Conservation (phyloP, 2,888 invertebrate genomes). For the Silvanus unidentatus region DNA sequence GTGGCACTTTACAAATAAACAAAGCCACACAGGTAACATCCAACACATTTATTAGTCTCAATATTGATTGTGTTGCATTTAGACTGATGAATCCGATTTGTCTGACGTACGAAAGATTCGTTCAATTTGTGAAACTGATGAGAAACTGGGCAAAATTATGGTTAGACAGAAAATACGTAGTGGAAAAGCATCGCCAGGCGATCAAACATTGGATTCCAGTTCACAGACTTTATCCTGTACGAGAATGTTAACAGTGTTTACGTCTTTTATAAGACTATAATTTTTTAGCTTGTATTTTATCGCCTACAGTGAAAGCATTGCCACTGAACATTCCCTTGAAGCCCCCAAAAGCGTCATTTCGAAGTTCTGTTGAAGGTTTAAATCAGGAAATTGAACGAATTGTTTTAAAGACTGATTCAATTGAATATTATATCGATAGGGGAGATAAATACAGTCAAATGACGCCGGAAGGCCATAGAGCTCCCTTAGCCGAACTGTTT, state of each 20-base stretch:
- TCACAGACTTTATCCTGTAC: conserved; percentile 45
- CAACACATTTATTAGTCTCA: background rate
- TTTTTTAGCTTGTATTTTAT: conserved; percentile 32
- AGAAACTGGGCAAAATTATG: conserved; percentile 51
- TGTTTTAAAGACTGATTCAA: conserved; percentile 52
- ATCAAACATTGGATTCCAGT: conserved; percentile 52
- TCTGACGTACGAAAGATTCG: conserved; percentile 49
- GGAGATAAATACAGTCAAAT: conserved; percentile 49
- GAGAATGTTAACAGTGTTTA: background rate
- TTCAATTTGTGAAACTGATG: conserved; percentile 51
- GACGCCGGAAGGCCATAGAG: conserved; percentile 80
- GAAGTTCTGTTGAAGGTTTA: conserved; percentile 79
- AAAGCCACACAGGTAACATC: conserved; percentile 67
- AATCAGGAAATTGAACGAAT: conserved; percentile 83
- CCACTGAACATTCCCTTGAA: conserved; percentile 56
- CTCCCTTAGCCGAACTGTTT: conserved; percentile 69
- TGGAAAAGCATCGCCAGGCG: conserved; percentile 37
- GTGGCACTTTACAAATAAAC: conserved; percentile 64
- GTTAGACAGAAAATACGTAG: conserved; percentile 51
- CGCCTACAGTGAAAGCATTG: conserved; percentile 47
- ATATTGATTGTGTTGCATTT: conserved; percentile 17
- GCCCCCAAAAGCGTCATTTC: conserved; percentile 61
- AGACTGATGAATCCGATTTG: conserved; percentile 64
- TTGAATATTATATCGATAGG: conserved; percentile 10
- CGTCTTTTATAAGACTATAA: conserved; percentile 7